phyloP scores from a whole-genome alignment of 1,140 invertebrate species.

The Sinonovacula constricta region DNA sequence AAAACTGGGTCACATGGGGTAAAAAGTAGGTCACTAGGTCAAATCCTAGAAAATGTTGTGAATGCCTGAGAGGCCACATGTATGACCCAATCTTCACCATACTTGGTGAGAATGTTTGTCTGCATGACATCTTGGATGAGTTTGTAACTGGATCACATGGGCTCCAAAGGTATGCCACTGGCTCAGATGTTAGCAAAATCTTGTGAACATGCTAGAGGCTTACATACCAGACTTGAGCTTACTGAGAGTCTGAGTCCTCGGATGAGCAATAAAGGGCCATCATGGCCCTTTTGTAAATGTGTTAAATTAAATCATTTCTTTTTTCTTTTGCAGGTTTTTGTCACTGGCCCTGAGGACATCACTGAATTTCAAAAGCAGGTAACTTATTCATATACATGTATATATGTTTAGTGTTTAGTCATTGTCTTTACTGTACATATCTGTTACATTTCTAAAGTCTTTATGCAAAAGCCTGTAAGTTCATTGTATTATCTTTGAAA shows the following conservation, averaged over 20 bases:
- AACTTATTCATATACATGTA: not conserved
- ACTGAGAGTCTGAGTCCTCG: not conserved
- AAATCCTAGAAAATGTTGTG: too few species aligned
- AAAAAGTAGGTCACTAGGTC: too few species aligned
- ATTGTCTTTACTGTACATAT: too few species aligned
- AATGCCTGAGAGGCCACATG: too few species aligned
- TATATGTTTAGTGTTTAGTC: not conserved
- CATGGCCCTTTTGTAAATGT: not conserved
- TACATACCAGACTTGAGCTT: not conserved
- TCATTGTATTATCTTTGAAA: not conserved
- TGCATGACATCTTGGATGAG: too few species aligned
- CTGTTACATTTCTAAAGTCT: not conserved
- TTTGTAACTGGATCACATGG: too few species aligned
- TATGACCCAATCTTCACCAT: too few species aligned
- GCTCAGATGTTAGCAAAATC: too few species aligned
- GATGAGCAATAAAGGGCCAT: not conserved
- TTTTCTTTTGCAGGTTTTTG: slow-evolving; percentile 84
- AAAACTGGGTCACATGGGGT: too few species aligned
- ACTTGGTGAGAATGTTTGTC: too few species aligned
- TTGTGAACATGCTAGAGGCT: not conserved
- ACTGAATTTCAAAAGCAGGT: slow-evolving; percentile 72
- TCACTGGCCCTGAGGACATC: slow-evolving; percentile 79
- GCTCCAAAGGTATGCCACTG: too few species aligned
- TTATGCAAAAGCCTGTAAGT: not conserved
- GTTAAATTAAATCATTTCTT: too few species aligned